phyloP scores from a whole-genome alignment of 2,797 vertebrate species.

The Spea hammondii region DNA sequence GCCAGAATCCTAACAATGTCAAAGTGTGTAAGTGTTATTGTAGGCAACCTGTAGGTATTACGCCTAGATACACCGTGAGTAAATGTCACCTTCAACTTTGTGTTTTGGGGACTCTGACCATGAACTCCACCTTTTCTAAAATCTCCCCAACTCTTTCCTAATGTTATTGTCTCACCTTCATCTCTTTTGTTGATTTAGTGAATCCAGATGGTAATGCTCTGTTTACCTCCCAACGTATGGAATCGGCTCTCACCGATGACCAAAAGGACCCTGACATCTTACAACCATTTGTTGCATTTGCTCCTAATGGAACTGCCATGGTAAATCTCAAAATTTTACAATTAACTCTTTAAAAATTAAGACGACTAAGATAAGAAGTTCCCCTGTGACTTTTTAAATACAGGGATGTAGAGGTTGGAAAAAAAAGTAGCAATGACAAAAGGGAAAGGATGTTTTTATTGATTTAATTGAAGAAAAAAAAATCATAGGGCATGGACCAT shows the following conservation, averaged over 20 bases:
- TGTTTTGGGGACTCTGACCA: no score
- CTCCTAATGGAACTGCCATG: slow-evolving; percentile 72
- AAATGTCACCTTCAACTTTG: no score
- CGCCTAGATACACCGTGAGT: neutral
- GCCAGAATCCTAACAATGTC: slow-evolving; percentile 73
- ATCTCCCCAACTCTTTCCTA: neutral
- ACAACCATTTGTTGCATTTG: slow-evolving; percentile 80
- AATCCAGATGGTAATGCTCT: slow-evolving; percentile 24
- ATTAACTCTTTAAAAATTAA: no score
- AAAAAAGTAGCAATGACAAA: no score
- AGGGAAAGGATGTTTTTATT: no score
- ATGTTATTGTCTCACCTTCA: neutral
- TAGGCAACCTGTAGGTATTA: neutral
- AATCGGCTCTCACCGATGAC: slow-evolving; percentile 66
- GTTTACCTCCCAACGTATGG: slow-evolving; percentile 63
- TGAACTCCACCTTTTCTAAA: no score
- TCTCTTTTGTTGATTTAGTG: slow-evolving; percentile 61
- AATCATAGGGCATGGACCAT: no score
- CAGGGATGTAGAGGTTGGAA: no score
- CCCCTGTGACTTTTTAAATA: no score
- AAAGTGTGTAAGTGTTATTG: slow-evolving; percentile 70
- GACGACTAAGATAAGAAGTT: no score
- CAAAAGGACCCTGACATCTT: slow-evolving; percentile 71
- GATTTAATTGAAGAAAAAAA: no score
- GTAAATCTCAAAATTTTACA: slow-evolving; percentile 57